Base-by-base conservation (phyloP, 1,140 invertebrate species). In the Manduca sexta region DNA sequence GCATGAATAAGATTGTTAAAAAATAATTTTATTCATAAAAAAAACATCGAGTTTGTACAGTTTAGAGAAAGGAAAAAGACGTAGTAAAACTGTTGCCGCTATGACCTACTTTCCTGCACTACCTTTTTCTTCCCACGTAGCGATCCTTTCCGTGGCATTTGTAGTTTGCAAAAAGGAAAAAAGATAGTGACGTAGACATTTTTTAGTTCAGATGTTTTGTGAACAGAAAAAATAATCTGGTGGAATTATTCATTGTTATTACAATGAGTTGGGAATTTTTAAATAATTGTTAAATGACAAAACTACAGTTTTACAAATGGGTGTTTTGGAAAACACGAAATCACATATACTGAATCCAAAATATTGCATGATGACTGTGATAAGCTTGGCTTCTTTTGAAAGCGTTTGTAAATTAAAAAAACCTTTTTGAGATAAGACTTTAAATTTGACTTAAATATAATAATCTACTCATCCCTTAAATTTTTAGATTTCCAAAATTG, bases 11-110 rank as follows among this genome's bases (percentile, higher is more conserved):
- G 64, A 64, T 62, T 63, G 53, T 69, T 52, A 41, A 12, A n/a
- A 6, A 40, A 35, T 40, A 48, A 60, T 30, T 52, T 52, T 49
- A 41, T 54, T 51, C 17, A 33, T 30, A 34, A 44, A n/a, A n/a
- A n/a, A n/a, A 51, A 60, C 66, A 83, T 81, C 81, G 81, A 84
- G 81, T 73, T 33, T 83, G 81, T 84, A 84, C 81, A 84, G 81
- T 81, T 70, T 77, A 74, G 49, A 58, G 57, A 56, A 53, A 63
- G 61, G 59, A 59, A 63, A 59, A 51, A 62, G 66, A 45, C 10
- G 31, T 14, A 34, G 14, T 31, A 63, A 26, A 69, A 74, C 69
- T 84, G 81, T 84, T 84, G 81, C 81, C 81, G 75, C 35, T 10
- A 51, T 50, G 61, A 53, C 47, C 52, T 38, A 44, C 40, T 31